Base-by-base conservation (phyloP, 2,888 invertebrate species). In the Herminia tarsipennalis region DNA sequence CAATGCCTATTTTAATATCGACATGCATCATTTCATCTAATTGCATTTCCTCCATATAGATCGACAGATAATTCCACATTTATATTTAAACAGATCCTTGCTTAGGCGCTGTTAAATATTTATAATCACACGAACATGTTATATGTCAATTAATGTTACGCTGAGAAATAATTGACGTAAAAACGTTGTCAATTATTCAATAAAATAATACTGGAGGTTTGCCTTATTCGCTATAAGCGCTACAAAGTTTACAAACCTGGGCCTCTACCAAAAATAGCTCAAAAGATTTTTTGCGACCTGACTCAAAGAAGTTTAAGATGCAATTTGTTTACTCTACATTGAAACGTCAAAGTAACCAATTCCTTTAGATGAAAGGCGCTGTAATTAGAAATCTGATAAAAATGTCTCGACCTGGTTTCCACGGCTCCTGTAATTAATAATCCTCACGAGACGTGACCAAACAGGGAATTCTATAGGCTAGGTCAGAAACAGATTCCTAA, bases 21-120 rank as follows among this genome's bases (percentile, higher is more conserved):
- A 83, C 88, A 90, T 80, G 90, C 87, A 86, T 86, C 89, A 88
- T 88, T 90, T 81, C 77, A 81, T 88, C 83, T 89, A 85, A 88
- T 87, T 87, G 81, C 83, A 84, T 85, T 88, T 86, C 86, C 88
- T 84, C 77, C 79, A 81, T 78, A 71, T 63, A 58, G 66, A 63
- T 67, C 70, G 59, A 60, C 58, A 65, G 72, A 74, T 81, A 78
- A 67, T 36, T 40, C 40, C n/a, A 30, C 22, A 25, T 49, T 59
- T 63, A n/a, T 55, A 63, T 69, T 64, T 56, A 55, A 68, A 56
- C 53, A 53, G 39, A 48, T 40, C 47, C 42, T 25, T 45, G 44
- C 54, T 52, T 61, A 65, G 61, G 59, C 54, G 63, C 76, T 74
- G 69, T 71, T 81, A 55, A 77, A 82, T 85, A 81, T 83, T 83